Evolutionary conservation across 2,797 vertebrate species (phyloP), one percentile per base, ranked within the genome.

Genomic region (Leuciscus waleckii): DNA sequence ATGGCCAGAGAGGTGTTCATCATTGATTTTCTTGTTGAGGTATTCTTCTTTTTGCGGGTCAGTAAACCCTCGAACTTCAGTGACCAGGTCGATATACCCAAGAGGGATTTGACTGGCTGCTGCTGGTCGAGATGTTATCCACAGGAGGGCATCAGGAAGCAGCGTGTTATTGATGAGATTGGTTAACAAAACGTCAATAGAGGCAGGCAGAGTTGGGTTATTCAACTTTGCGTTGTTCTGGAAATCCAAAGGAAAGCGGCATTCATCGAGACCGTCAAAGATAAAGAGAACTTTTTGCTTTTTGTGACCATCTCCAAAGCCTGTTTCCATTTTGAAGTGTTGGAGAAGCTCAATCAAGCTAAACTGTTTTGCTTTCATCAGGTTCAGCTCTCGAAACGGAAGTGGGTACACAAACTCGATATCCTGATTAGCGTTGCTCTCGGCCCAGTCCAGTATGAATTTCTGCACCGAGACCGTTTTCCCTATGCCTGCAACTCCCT

Each of bases 401-500:
- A 91, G 82, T 26, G 83, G 86, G 76, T 89, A 90, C 46, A 91
- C 80, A 63, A 87, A 89, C 1, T 69, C 56, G 35, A 89, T 87
- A 13, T 91, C 85, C 54, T 89, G 82, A 86, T 91, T 87, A 0
- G 78, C 26, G 10, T 68, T 71, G 49, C 56, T 75, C 43, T 88
- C 85, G 63, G 74, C 87, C 88, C 88, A 89, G 68, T 89, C 88
- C 16, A 90, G 81, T 37, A 91, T 79, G 79, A 90, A 91, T 85
- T 91, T 91, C 75, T 90, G 86, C n/a, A 91, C 87, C 0, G 82
- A 91, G 54, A 90, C 83, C 1, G 89, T 90, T 86, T 91, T 91
- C 13, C 90, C 90, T 58, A 91, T 90, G 67, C 89, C 90, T 19
- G 89, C 90, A 17, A 91, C 85, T 16, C 90, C 90, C 61, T 83